phyloP scores from a whole-genome alignment of 1,140 invertebrate species.

The Lysiphlebus fabarum region DNA sequence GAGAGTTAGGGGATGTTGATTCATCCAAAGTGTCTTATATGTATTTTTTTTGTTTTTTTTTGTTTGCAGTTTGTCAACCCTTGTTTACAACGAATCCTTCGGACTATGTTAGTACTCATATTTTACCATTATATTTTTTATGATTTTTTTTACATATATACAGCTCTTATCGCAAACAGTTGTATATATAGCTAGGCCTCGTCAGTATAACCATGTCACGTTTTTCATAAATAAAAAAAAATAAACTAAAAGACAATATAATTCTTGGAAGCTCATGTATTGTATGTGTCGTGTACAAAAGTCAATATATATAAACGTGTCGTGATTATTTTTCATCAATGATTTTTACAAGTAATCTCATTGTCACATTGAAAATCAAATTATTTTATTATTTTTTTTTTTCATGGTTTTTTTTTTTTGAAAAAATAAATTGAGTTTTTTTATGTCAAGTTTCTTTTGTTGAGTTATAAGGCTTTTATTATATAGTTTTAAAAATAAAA shows the following conservation, averaged over 20 bases:
- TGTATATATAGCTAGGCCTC: background rate
- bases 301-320: background rate
- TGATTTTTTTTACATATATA: slow-evolving; percentile 11
- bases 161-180: background rate
- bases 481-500: too few relatives aligned
- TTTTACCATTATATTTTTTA: slow-evolving; percentile 5
- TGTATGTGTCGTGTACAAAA: background rate
- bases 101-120: background rate
- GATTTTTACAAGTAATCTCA: too few relatives aligned
- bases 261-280: background rate
- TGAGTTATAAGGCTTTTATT: too few relatives aligned
- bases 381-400: too few relatives aligned
- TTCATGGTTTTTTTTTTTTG: too few relatives aligned
- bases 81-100: slow-evolving; percentile 38
- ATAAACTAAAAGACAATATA: background rate
- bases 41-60: slow-evolving; percentile 30
- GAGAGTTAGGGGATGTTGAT: background rate
- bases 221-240: slow-evolving; percentile 8
- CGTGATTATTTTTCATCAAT: too few relatives aligned
- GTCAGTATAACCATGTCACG: background rate
- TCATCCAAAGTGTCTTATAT: slow-evolving; percentile 9
- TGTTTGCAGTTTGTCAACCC: slow-evolving; percentile 45
- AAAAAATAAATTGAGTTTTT: too few relatives aligned
- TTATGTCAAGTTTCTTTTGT: too few relatives aligned
- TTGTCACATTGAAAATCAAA: too few relatives aligned